A percentile compares a stretch with the other conserved stretches of the same genome.
Conservation (phyloP, 1,140 invertebrate genomes). For the Triops longicaudatus region DNA sequence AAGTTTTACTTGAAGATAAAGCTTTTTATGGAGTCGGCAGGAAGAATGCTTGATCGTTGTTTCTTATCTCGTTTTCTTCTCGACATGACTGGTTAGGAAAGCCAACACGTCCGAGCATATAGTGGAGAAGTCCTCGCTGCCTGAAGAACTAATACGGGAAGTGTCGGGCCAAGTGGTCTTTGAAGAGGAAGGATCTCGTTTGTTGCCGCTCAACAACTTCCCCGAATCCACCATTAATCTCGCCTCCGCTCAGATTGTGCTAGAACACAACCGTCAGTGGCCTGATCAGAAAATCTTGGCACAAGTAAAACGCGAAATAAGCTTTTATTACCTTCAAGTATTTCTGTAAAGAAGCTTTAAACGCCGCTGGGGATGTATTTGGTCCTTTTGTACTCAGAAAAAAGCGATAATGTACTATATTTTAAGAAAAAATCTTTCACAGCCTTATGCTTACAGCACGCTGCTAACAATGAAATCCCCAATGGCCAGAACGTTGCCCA, state of each 20-base stretch:
- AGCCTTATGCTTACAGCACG: too few species aligned
- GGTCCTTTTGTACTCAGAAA: too few species aligned
- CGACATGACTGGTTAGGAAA: constrained; percentile 31
- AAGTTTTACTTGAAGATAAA: not conserved
- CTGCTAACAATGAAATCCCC: too few species aligned
- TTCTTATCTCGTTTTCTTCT: too few species aligned
- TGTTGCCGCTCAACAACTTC: constrained; percentile 46
- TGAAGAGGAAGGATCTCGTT: constrained; percentile 43
- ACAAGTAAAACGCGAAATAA: constrained; percentile 37
- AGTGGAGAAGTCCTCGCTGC: constrained; percentile 43
- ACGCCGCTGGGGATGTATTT: too few species aligned
- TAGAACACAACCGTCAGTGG: constrained; percentile 38
- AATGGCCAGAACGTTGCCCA: too few species aligned
- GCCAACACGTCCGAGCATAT: constrained; percentile 42
- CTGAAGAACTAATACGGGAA: constrained; percentile 43
- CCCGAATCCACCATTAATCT: constrained; percentile 46
- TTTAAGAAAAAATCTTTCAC: too few species aligned
- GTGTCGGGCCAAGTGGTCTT: constrained; percentile 47
- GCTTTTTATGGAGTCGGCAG: too few species aligned
- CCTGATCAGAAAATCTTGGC: constrained; percentile 40
- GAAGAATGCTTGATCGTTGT: too few species aligned
- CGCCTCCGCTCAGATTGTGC: constrained; percentile 44
- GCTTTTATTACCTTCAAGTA: not conserved
- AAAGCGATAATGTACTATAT: too few species aligned
- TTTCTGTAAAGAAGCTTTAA: not conserved